Conservation (phyloP, 1,140 invertebrate species). For the Dendroctonus valens region DNA sequence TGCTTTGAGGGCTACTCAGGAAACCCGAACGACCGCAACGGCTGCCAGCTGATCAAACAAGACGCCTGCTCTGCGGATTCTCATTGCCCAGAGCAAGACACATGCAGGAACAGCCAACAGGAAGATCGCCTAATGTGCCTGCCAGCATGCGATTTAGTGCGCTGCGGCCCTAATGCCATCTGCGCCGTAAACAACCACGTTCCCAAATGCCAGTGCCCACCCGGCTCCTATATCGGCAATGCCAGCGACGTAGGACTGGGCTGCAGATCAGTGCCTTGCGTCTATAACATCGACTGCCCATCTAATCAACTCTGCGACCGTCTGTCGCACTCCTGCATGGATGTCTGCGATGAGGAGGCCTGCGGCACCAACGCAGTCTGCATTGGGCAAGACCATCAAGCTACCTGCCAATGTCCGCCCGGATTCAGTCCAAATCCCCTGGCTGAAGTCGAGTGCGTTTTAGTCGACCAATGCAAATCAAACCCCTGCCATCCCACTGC, state of each 20-base stretch:
- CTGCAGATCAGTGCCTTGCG: constrained; percentile 77
- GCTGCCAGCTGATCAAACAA: constrained; percentile 69
- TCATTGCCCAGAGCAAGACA: constrained; percentile 78
- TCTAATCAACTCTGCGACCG: constrained; percentile 76
- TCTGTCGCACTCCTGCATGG: constrained; percentile 75
- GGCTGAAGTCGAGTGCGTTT: constrained; percentile 74
- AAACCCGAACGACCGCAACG: constrained; percentile 84
- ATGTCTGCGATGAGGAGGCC: constrained; percentile 76
- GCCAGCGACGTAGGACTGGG: constrained; percentile 72
- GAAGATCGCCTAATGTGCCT: constrained; percentile 58
- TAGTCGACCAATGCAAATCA: constrained; percentile 67
- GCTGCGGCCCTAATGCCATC: constrained; percentile 80
- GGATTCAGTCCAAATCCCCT: constrained; percentile 77
- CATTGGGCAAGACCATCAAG: constrained; percentile 77
- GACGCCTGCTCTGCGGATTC: constrained; percentile 76
- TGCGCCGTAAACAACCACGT: constrained; percentile 86
- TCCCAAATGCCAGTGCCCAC: constrained; percentile 83
- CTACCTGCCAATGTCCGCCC: constrained; percentile 77
- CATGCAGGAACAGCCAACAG: constrained; percentile 57
- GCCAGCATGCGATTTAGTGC: constrained; percentile 70
- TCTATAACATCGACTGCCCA: constrained; percentile 81
- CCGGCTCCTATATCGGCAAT: constrained; percentile 78
- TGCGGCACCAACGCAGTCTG: constrained; percentile 88
- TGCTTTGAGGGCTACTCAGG: constrained; percentile 78
- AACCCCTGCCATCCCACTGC: constrained; percentile 80